Evolutionary conservation across 2,113 vertebrate genomes (phyloP), one percentile per base, ranked within the genome.

Genomic region (Accipiter virgatus): DNA sequence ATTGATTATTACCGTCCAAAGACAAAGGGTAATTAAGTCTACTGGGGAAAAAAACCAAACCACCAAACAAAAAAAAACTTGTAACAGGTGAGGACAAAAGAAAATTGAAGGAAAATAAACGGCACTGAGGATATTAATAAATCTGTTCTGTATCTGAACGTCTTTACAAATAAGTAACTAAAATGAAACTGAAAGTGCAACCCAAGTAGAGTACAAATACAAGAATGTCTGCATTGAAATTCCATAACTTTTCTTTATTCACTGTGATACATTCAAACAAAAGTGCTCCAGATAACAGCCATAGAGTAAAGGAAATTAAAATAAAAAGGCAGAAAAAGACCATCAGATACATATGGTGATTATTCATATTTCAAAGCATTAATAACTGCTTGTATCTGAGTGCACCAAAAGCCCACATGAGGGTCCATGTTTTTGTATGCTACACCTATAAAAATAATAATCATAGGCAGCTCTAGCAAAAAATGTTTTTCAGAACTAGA

Each of bases 251-350:
- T 94, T 93, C 88, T 96, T 87, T 77, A 89, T 96, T 92, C 45
- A 61, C 66, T 82, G 92, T 65, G 89, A 97, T 93, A 97, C 91
- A 94, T 93, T 97, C 96, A 94, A 88, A 95, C 58, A 98, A 95
- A 96, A 91, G 71, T 94, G 77, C 92, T 95, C 82, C 91, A 83
- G 86, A 75, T 62, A 80, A 95, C 88, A 95, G 67, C 52, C 93
- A 93, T 12, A 93, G 86, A 93, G 86, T 90, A 93, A 97, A 97
- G 42, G 80, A 97, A 97, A 94, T 59, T 59, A 89, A 91, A 96
- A 91, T 59, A 91, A 75, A 81, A 83, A 90, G 65, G 59, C 80
- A 92, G 78, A 78, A 84, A 85, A 79, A 91, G 67, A 93, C 50
- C 87, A 92, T 96, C 86, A 96, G 91, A 94, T 95, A 83, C 65